Base-by-base conservation (phyloP, 2,113 vertebrate genomes). In the Epinephelus fuscoguttatus region DNA sequence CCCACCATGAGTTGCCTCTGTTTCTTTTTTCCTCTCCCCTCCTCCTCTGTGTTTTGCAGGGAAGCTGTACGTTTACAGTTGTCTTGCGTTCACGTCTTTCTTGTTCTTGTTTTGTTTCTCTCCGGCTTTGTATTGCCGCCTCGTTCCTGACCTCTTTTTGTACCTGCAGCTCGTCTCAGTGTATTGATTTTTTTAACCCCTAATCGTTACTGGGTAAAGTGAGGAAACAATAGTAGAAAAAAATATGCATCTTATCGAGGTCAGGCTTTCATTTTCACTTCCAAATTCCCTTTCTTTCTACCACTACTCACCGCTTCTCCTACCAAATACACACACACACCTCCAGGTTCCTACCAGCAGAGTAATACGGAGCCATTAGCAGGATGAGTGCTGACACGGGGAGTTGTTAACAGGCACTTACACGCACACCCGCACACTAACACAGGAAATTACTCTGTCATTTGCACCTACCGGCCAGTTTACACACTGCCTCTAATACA, bases 311-410 rank as follows among this genome's bases (percentile, higher is more conserved):
- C 47, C 25, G 3, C n/a, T 37, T 40, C 13, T 18, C 19, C 47
- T 3, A 13, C 10, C 33, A 30, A 1, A 49, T 2, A 56, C 57
- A 42, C 60, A 49, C 10, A 55, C 64, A 56, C 85, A 87, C 61
- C 62, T 71, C 50, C 55, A 57, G 50, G 33, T 73, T 55, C 62
- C 49, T 10, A 75, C 57, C 71, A 47, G 30, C 53, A 69, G 55
- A 68, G 53, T 69, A 14, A 70, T 61, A 64, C 64, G 10, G 23
- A 70, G 50, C 82, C 74, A 83, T 90, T 88, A 89, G 81, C 73
- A 53, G 63, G 78, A 80, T 57, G 86, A 84, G 52, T 66, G 85
- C 82, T 80, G 84, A 89, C 84, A 77, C 50, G 47, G 27, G 64
- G 78, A 81, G 70, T 47, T 77, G 77, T 84, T 85, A 84, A 80